Base-by-base conservation (phyloP, 2,113 vertebrate species). In the Plecturocebus donacophilus region DNA sequence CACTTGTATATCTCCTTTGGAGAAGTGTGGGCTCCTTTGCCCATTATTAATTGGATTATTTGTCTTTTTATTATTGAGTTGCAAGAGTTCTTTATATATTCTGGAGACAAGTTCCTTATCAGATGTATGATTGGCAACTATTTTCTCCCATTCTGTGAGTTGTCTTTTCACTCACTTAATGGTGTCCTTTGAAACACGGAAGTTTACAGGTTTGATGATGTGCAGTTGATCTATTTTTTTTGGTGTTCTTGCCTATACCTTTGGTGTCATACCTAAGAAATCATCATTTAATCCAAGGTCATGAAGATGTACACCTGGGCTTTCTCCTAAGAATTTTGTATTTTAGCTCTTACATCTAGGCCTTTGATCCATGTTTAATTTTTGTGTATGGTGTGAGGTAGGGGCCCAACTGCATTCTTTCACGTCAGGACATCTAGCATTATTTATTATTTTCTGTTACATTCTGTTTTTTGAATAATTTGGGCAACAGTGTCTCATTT, bases 281-380 rank as follows among this genome's bases (percentile, higher is more conserved):
- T 9, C 20, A 40, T 16, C 27, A 32, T 47, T 68, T 64, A 6
- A 52, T 14, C 17, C 42, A 13, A 66, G n/a, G 54, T 66, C 45
- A 16, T 35, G 16, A 38, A n/a, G 38, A 58, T 21, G 30, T 27
- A 14, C 0, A 2, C 19, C 38, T 5, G 20, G 14, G 13, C 1
- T 45, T 70, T 61, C 13, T 17, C 4, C 80, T n/a, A 21, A 52
- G 23, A 35, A 5, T 19, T 35, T 75, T 25, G 6, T 8, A 10
- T 8, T 38, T 42, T 32, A 30, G 61, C 54, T 66, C n/a, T 71
- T 35, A 5, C 1, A 9, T 12, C 7, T 32, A 56, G n/a, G 40
- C 49, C n/a, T 70, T 3, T 8, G 93, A 38, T 40, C 45, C n/a
- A 21, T 23, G 75, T 17, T 77, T 82, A 8, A 20, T 42, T 23